phyloP scores from a whole-genome alignment of 2,113 vertebrate genomes.

The Peromyscus maniculatus region DNA sequence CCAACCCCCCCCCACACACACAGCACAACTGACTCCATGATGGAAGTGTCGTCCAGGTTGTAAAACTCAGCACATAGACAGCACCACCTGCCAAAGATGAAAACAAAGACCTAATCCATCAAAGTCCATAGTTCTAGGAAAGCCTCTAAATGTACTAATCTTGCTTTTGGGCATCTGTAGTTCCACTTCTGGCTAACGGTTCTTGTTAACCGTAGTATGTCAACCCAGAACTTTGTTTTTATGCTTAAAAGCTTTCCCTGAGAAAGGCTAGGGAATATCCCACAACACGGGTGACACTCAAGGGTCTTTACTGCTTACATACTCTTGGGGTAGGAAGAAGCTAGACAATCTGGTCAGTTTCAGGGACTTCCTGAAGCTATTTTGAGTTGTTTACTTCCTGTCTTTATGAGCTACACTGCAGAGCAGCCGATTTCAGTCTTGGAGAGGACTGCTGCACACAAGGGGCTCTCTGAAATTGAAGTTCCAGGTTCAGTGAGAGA shows the following conservation, averaged over 20 bases:
- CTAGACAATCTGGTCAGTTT: not conserved
- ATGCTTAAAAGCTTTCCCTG: not conserved
- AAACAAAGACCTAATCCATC: not conserved
- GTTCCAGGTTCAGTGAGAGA: not conserved
- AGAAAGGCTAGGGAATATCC: not conserved
- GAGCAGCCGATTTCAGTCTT: not conserved
- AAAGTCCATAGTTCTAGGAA: not conserved
- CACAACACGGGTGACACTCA: not conserved
- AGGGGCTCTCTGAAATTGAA: not conserved
- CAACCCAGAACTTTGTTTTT: not conserved
- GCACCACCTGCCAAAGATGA: not conserved
- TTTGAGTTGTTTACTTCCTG: not conserved
- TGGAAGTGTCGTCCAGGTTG: not conserved
- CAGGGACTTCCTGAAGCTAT: not conserved
- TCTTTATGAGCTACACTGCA: not conserved
- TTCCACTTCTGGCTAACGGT: not conserved
- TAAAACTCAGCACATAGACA: not conserved
- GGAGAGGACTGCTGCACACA: not conserved
- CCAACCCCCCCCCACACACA: not conserved
- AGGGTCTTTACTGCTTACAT: not conserved
- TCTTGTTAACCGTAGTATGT: not conserved
- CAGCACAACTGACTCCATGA: not conserved
- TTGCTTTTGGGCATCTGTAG: not conserved
- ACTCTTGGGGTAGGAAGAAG: not conserved
- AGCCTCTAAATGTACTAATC: not conserved